A percentile compares a stretch with the other conserved stretches of the same genome.
phyloP scores from a whole-genome alignment of 2,797 vertebrate species.

The Mus minutoides region DNA sequence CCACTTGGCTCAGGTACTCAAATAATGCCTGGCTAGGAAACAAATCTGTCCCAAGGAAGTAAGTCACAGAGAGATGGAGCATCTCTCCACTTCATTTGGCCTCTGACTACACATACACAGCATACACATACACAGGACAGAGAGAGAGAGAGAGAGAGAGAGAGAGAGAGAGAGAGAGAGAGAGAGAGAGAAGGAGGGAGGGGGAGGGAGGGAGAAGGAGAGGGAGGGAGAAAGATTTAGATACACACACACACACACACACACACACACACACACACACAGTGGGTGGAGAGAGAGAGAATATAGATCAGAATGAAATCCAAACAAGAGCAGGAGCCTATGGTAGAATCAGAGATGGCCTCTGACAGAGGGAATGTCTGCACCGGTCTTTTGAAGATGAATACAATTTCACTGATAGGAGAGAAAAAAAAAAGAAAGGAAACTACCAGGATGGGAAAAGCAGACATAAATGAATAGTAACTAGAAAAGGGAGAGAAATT shows the following conservation, averaged over 20 bases:
- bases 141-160: not conserved
- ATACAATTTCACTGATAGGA: not conserved
- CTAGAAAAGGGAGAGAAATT: not conserved
- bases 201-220: no score
- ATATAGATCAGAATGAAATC: not conserved
- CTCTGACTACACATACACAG: not conserved
- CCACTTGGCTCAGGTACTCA: not conserved
- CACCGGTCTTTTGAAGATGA: not conserved
- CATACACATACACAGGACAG: not conserved
- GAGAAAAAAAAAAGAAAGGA: not conserved
- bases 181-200: not conserved
- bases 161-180: no score
- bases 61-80: not conserved
- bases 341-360: rapidly evolving
- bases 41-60: not conserved
- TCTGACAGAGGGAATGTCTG: not conserved
- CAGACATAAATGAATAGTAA: not conserved
- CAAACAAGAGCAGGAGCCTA: not conserved
- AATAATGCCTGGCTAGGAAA: not conserved
- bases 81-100: not conserved
- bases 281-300: not conserved
- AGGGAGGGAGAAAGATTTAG: no score
- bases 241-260: not conserved
- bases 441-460: not conserved
- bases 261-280: not conserved